Evolutionary conservation across 2,113 vertebrate genomes (phyloP).

Genomic region (Zootoca vivipara): DNA sequence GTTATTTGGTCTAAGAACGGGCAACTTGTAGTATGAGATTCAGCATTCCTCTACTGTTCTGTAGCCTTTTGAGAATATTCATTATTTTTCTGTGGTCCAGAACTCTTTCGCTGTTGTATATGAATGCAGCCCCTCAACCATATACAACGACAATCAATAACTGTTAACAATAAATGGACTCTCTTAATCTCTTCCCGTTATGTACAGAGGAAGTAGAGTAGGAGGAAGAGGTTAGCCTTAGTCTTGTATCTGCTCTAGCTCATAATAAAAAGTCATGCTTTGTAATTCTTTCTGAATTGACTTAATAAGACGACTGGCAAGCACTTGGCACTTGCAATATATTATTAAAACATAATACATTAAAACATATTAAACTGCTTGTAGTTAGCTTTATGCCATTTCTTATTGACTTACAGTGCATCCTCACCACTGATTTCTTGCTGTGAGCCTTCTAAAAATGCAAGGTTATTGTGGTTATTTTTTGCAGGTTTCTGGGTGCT

Average conservation of each 20-base stretch:
- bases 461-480: not conserved
- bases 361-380: not conserved
- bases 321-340: not conserved
- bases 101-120: no score
- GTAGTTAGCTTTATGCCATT: not conserved
- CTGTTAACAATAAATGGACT: no score
- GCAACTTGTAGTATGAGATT: no score
- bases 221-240: not conserved
- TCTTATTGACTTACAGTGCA: not conserved
- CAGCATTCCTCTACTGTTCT: no score
- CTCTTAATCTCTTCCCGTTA: no score
- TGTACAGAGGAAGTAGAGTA: not conserved
- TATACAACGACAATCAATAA: no score
- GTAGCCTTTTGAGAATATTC: no score
- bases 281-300: not conserved
- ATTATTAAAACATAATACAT: not conserved
- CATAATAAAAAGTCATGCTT: not conserved
- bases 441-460: slow-evolving; percentile 19
- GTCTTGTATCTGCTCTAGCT: not conserved
- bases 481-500: slow-evolving; percentile 19
- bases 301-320: not conserved
- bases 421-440: not conserved
- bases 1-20: no score
- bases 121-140: no score
- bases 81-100: no score